phyloP scores from a whole-genome alignment of 2,113 vertebrate genomes.

The Vulpes vulpes region DNA sequence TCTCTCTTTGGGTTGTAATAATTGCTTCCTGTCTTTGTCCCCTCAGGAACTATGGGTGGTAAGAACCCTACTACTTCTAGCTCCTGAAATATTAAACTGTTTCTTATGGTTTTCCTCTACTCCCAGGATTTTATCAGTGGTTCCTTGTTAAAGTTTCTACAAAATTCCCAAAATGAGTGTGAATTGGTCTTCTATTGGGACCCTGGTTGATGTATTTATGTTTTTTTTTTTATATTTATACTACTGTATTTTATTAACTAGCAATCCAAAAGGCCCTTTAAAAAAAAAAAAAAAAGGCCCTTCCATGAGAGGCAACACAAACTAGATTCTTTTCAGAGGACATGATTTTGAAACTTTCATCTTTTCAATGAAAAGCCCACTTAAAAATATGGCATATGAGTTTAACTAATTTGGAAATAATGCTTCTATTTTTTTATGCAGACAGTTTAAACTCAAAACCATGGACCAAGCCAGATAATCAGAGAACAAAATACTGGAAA shows the following conservation, averaged over 20 bases:
- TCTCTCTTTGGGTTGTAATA: background rate
- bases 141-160: background rate
- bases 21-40: background rate
- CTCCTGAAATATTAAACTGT: background rate
- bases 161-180: background rate
- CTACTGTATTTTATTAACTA: background rate
- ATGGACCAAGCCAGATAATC: background rate
- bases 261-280: background rate
- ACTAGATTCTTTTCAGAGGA: background rate
- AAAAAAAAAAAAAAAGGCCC: background rate
- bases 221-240: background rate
- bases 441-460: background rate
- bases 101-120: background rate
- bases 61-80: background rate
- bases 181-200: background rate
- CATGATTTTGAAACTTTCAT: background rate
- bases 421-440: slow-evolving; percentile 1
- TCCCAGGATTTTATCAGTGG: background rate
- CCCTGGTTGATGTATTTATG: background rate
- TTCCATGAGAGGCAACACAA: background rate
- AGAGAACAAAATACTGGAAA: background rate
- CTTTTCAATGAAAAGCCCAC: background rate
- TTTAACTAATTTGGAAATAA: background rate
- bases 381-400: background rate
- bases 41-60: background rate